Conservation (phyloP, 2,113 vertebrate genomes). For the Chamaea fasciata region DNA sequence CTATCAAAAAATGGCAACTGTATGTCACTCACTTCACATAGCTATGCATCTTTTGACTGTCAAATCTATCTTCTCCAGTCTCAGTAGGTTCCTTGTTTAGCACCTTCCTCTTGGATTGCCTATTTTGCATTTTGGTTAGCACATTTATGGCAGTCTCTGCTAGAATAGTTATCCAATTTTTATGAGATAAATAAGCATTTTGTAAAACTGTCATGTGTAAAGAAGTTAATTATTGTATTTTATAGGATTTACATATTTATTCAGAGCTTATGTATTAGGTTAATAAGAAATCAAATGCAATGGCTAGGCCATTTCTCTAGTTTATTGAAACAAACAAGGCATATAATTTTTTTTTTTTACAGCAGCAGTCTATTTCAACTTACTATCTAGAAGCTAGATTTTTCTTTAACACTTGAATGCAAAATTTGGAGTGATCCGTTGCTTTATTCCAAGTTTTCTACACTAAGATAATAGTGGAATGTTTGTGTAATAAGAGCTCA, state of each 20-base stretch:
- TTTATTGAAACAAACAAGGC: neutral
- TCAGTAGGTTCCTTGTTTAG: neutral
- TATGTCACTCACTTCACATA: neutral
- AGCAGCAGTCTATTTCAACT: neutral
- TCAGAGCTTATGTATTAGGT: neutral
- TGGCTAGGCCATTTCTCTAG: neutral
- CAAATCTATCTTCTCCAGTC: neutral
- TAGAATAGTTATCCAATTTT: neutral
- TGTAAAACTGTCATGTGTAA: neutral
- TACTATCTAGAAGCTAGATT: fast-evolving
- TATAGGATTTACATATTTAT: neutral
- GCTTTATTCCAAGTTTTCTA: neutral
- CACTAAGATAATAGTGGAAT: neutral
- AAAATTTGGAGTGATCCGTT: neutral
- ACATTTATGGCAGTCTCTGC: neutral
- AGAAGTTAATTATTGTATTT: neutral
- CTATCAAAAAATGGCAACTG: neutral
- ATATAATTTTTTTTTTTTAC: neutral
- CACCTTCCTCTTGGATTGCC: neutral
- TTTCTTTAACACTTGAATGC: neutral
- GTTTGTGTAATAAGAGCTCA: neutral
- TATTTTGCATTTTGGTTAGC: neutral
- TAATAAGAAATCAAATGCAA: neutral
- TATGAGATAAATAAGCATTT: neutral
- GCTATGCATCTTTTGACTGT: neutral